phyloP scores from a whole-genome alignment of 2,113 vertebrate species.

The Dryoscopus gambensis region DNA sequence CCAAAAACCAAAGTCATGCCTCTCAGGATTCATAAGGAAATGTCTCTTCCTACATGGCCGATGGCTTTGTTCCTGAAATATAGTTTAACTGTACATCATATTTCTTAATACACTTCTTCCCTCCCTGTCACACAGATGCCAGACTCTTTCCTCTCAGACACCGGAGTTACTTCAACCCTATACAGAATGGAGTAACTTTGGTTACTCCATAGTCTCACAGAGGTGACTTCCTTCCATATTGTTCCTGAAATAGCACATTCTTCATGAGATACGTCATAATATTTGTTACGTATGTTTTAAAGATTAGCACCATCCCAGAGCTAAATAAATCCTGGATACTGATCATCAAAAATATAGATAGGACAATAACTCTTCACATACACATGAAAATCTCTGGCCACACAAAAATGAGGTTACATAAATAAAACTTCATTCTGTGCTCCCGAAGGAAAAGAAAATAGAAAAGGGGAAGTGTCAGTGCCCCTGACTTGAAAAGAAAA shows the following conservation, averaged over 20 bases:
- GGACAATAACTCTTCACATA: neutral
- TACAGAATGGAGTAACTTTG: neutral
- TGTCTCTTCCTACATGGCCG: neutral
- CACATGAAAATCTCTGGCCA: neutral
- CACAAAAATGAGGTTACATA: neutral
- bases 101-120: neutral
- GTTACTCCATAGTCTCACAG: neutral
- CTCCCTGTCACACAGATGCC: neutral
- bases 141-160: neutral
- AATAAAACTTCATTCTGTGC: neutral
- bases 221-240: neutral
- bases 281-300: neutral
- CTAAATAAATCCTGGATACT: neutral
- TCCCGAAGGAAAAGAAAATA: neutral
- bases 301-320: neutral
- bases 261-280: neutral
- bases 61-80: neutral
- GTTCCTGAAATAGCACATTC: neutral
- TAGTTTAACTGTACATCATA: neutral
- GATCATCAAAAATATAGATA: neutral
- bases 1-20: neutral
- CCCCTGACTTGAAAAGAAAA: neutral
- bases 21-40: neutral
- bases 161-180: neutral
- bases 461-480: neutral